Percentiles rank a stretch among this genome's conserved stretches.
phyloP scores from a whole-genome alignment of 2,113 vertebrate species.

The Lathamus discolor region DNA sequence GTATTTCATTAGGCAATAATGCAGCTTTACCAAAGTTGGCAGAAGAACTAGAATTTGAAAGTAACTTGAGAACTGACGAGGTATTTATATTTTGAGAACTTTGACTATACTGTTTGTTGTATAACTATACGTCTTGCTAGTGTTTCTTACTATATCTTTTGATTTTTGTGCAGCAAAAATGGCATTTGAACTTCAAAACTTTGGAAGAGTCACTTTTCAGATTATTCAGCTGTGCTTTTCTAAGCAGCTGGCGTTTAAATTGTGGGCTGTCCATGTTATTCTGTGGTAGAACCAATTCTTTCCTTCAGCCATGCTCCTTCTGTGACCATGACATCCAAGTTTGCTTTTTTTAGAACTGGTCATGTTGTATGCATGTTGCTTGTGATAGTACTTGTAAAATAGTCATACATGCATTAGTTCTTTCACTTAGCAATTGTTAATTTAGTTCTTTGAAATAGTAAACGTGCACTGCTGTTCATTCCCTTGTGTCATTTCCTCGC shows the following conservation, averaged over 20 bases:
- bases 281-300: not conserved
- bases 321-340: not conserved
- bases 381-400: not conserved
- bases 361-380: not conserved
- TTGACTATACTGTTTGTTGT: not conserved
- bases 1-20: slow-evolving; percentile 69
- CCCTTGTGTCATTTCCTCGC: not conserved
- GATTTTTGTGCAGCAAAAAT: not conserved
- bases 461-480: not conserved
- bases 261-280: not conserved
- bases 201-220: not conserved
- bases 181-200: not conserved
- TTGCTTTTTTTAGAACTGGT: not conserved
- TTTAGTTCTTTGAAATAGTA: not conserved
- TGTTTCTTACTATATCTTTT: not conserved
- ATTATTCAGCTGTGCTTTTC: not conserved
- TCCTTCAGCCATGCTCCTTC: not conserved
- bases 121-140: not conserved
- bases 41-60: slow-evolving; percentile 41
- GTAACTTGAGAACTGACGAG: slow-evolving; percentile 52
- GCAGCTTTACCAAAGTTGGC: slow-evolving; percentile 34
- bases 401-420: not conserved
- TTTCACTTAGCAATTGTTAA: not conserved
- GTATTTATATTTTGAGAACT: slow-evolving; percentile 56
- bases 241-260: not conserved